Percentiles rank a stretch among this genome's conserved stretches.
phyloP scores from a whole-genome alignment of 2,113 vertebrate species.

The Laterallus jamaicensis region DNA sequence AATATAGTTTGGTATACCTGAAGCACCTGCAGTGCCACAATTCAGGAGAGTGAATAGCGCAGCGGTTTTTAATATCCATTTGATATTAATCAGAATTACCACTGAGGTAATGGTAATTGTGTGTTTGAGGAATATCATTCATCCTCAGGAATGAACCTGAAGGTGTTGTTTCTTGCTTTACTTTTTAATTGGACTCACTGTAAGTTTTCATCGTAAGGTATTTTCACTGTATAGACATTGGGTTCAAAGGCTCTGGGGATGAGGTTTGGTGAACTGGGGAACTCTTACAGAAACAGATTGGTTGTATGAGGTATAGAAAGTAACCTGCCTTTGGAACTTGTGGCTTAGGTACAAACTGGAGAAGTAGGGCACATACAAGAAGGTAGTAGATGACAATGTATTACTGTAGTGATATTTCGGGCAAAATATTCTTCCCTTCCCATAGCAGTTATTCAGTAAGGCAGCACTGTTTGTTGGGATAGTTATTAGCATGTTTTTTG shows the following conservation, averaged over 20 bases:
- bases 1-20: not conserved
- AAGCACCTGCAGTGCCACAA: not conserved
- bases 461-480: not conserved
- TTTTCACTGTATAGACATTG: not conserved
- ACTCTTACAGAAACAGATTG: not conserved
- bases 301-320: not conserved
- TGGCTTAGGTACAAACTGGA: not conserved
- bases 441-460: not conserved
- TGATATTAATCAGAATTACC: not conserved
- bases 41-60: not conserved
- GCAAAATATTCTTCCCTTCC: not conserved
- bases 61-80: not conserved
- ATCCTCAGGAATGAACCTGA: not conserved
- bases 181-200: not conserved
- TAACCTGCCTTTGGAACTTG: not conserved
- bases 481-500: not conserved
- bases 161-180: not conserved
- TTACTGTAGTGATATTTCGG: not conserved
- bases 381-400: not conserved
- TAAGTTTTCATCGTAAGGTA: not conserved
- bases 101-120: not conserved
- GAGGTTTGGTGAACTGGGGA: not conserved
- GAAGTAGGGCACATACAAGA: rapidly evolving
- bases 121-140: not conserved
- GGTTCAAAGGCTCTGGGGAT: not conserved